Base-by-base conservation (phyloP, 2,888 invertebrate genomes). In the Calameuta idolon region DNA sequence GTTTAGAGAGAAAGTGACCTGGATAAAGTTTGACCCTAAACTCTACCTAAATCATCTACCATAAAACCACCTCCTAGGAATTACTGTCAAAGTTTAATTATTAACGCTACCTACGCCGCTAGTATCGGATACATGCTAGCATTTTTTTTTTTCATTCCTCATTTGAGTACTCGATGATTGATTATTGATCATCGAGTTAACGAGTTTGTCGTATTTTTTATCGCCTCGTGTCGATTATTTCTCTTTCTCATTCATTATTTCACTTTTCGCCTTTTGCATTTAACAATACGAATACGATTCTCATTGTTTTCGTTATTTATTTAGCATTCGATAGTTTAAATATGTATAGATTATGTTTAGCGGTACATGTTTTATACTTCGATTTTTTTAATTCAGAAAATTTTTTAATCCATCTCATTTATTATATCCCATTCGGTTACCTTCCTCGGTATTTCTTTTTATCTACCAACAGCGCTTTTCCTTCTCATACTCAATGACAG, bases 241-340 rank as follows among this genome's bases (percentile, higher is more conserved):
- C 5, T 55, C 55, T 9, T 5, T 55, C 23, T 23, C 55, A 23
- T 23, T 55, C 55, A 23, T 55, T 23, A 23, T 15, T 55, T 55
- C 23, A 23, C 55, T 23, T 23, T 9, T 55, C 55, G 23, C 55
- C 55, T 15, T 55, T 55, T 55, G 55, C 85, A 85, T 84, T 82
- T 86, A 82, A 87, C 89, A 87, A 89, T 89, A 89, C 87, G 88
- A 90, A 85, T 89, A 90, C 86, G 88, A 87, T 87, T 55, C 55
- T 55, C 55, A 55, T 55, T 55, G 23, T 40, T 15, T 40, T 40
- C 40, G 40, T 55, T 55, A 55, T 55, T 55, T 55, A 55, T 90
- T 91, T 90, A 90, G 88, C 88, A 85, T 90, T 91, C 87, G 86
- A 89, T 90, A 89, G 88, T 91, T 90, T 90, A 90, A 90, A 89